Conservation (phyloP, 2,797 vertebrate genomes). For the Manis javanica region DNA sequence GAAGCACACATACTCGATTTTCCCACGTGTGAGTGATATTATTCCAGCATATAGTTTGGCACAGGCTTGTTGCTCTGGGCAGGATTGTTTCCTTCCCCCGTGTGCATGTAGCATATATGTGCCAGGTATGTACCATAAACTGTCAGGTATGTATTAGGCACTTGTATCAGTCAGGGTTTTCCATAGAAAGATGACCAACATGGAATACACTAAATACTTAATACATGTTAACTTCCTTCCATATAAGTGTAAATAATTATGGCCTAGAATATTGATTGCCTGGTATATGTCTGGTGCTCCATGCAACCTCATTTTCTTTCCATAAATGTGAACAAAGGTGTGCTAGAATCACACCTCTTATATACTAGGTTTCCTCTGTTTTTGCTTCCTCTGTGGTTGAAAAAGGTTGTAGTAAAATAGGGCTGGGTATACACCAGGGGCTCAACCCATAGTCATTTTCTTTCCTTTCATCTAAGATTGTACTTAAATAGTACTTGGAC, state of each 20-base stretch:
- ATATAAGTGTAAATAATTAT: neutral
- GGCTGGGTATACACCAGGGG: neutral
- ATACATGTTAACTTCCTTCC: neutral
- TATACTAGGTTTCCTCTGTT: neutral
- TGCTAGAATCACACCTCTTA: neutral
- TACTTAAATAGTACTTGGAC: neutral
- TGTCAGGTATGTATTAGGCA: neutral
- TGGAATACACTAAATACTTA: neutral
- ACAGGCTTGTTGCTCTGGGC: neutral
- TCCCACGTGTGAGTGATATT: neutral
- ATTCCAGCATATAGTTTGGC: neutral
- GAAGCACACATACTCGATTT: neutral
- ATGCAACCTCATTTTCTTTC: neutral
- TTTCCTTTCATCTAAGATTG: neutral
- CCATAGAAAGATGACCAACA: neutral
- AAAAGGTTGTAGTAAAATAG: neutral
- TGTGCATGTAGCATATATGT: too few relatives aligned
- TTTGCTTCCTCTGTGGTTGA: neutral
- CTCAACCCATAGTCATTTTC: neutral
- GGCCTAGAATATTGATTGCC: neutral
- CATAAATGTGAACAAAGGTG: neutral
- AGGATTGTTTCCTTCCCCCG: neutral
- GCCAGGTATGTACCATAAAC: neutral
- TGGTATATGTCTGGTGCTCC: neutral
- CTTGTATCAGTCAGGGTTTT: neutral